A percentile compares a stretch with the other conserved stretches of the same genome.
Conservation (phyloP, 1,140 invertebrate species). For the Drosophila gunungcola region DNA sequence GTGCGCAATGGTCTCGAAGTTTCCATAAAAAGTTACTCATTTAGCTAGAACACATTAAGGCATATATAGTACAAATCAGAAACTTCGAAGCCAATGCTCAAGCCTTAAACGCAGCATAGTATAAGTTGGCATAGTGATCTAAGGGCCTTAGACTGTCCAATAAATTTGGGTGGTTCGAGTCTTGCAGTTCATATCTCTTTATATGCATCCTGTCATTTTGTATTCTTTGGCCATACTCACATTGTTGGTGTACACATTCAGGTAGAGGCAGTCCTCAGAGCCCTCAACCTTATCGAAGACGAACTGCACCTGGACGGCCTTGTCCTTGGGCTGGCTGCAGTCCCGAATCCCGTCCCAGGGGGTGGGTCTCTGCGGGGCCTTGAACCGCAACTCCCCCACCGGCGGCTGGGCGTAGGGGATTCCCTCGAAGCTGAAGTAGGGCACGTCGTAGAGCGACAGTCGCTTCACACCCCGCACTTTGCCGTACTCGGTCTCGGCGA, state of each 20-base stretch:
- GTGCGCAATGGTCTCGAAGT: too few species aligned
- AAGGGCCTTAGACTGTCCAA: too few species aligned
- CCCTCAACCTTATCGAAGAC: conserved; percentile 78
- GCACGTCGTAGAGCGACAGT: conserved; percentile 64
- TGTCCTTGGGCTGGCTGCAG: conserved; percentile 82
- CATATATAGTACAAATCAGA: too few species aligned
- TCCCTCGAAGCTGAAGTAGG: conserved; percentile 85
- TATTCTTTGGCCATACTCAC: conserved; percentile 70
- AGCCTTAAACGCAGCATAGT: too few species aligned
- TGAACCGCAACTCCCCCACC: conserved; percentile 85
- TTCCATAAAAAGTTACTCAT: too few species aligned
- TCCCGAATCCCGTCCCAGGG: conserved; percentile 74
- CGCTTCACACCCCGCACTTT: conserved; percentile 74
- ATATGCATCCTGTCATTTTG: too few species aligned
- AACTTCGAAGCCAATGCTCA: too few species aligned
- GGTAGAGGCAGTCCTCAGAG: conserved; percentile 89
- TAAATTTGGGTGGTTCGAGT: too few species aligned
- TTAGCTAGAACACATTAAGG: too few species aligned
- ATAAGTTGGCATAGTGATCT: too few species aligned
- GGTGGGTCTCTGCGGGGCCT: conserved; percentile 85
- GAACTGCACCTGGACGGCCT: conserved; percentile 79
- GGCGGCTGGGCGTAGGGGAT: conserved; percentile 87
- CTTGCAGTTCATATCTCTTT: too few species aligned
- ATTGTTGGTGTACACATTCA: conserved; percentile 89
- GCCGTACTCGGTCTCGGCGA: conserved; percentile 75